Base-by-base conservation (phyloP, 2,797 vertebrate species). In the Lepus oiostolus region DNA sequence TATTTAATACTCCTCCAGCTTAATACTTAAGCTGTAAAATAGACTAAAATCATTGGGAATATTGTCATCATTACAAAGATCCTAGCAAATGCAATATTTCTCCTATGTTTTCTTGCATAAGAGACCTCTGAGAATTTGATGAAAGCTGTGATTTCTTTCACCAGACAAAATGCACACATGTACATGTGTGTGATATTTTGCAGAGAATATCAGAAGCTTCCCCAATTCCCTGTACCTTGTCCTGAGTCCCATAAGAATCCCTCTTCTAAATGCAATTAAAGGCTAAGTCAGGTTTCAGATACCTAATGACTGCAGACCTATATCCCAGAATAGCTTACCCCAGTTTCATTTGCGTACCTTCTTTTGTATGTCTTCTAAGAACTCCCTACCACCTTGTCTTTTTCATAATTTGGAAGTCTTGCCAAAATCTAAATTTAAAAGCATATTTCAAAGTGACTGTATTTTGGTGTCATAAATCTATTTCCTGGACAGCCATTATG, bases 391-490 rank as follows among this genome's bases (percentile, higher is more conserved):
- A 77, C 7, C 28, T 95, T 95, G 67, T 52, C 65, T 90, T 88
- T 92, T 90, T 93, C 52, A 58, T 95, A 80, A 75, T 70, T 97
- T 94, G 65, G 62, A 95, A 93, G 26, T 17, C 83, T 92, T 90
- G n/a, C 28, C 67, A 90, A 94, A 92, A 90, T 93, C 58, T 94
- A 83, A 95, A 91, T 94, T 52, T 92, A 88, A 93, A 95, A 74
- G 35, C 65, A 16, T 84, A 54, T 96, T 96, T 93, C 71, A 94
- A 86, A 96, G 65, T 85, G 80, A 60, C 28, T 35, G 88, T 95
- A 72, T 94, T 96, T 94, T 70, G 67, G 13, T 95, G 71, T 96
- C 75, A 65, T 90, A 95, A 96, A 94, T 95, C 77, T 75, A 80
- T 95, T 96, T 60, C 24, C 26, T 32, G 22, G 62, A 47, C 16